Percentiles rank a stretch among this genome's conserved stretches.
Conservation (phyloP, 2,888 invertebrate genomes). For the Cremastinae sp. region DNA sequence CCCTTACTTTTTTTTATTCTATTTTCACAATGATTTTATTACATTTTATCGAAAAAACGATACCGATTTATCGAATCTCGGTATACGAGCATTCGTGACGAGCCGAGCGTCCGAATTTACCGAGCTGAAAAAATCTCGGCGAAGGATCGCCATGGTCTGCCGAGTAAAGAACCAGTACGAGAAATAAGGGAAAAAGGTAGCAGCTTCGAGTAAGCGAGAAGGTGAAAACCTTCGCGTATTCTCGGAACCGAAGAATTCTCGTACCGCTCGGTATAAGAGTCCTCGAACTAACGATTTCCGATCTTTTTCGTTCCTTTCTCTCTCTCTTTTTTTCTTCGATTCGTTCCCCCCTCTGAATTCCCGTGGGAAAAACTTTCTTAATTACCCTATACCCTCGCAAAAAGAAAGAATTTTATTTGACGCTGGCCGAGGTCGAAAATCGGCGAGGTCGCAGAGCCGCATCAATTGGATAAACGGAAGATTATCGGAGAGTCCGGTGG, state of each 20-base stretch:
- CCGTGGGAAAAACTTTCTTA: conserved; percentile 9
- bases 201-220: conserved; percentile 59
- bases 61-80: too few relatives aligned
- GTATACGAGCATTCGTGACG: too few relatives aligned
- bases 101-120: too few relatives aligned
- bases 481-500: conserved; percentile 23
- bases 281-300: conserved; percentile 70
- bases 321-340: conserved; percentile 35
- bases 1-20: too few relatives aligned
- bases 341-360: conserved; percentile 14
- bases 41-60: too few relatives aligned
- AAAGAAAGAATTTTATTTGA: conserved; percentile 4
- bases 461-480: conserved; percentile 42
- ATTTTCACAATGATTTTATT: too few relatives aligned
- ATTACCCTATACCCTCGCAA: conserved; percentile 14
- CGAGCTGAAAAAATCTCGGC: too few relatives aligned
- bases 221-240: conserved; percentile 73
- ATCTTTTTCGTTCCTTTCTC: conserved; percentile 59
- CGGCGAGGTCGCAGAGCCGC: conserved; percentile 54
- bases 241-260: conserved; percentile 75
- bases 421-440: conserved; percentile 45
- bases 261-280: conserved; percentile 25
- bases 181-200: conserved; percentile 1
- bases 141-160: conserved; percentile 57
- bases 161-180: too few relatives aligned